A percentile compares a stretch with the other conserved stretches of the same genome.
phyloP scores from a whole-genome alignment of 2,888 invertebrate genomes.

The Loripinus fragilis region DNA sequence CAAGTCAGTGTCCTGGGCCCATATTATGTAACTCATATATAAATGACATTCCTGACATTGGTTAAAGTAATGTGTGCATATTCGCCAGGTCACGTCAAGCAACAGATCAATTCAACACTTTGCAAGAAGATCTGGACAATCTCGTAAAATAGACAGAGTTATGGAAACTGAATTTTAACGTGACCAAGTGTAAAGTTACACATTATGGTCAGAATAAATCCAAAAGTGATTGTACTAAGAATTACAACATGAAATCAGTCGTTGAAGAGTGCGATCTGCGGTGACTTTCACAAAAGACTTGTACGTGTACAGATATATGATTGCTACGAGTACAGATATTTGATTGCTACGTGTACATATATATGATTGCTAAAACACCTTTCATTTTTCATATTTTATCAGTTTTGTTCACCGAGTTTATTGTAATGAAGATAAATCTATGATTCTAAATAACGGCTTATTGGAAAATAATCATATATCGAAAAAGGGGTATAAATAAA shows the following conservation, averaged over 20 bases:
- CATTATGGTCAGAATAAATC: constrained; percentile 26
- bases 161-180: constrained; percentile 25
- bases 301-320: too few species aligned
- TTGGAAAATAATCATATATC: too few species aligned
- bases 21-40: background rate
- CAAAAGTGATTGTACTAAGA: constrained; percentile 15
- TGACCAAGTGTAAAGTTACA: too few species aligned
- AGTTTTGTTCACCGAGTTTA: too few species aligned
- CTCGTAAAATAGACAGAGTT: constrained; percentile 17
- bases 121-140: constrained; percentile 11
- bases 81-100: constrained; percentile 6
- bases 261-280: background rate
- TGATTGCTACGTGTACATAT: too few species aligned
- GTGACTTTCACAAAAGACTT: constrained; percentile 24
- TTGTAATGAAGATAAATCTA: too few species aligned
- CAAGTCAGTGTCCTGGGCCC: constrained; percentile 24
- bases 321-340: too few species aligned
- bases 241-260: constrained; percentile 8
- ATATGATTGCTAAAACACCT: too few species aligned
- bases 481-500: too few species aligned
- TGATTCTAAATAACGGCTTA: too few species aligned
- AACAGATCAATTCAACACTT: background rate
- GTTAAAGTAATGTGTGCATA: constrained; percentile 4
- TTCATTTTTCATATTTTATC: too few species aligned
- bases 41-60: too few species aligned